A percentile compares a stretch with the other conserved stretches of the same genome.
These are phyloP conservation scores for Brachypteracias leptosomus DNA, from an alignment of 2,113 vertebrate species.

Conservation along the genomic window DNA sequence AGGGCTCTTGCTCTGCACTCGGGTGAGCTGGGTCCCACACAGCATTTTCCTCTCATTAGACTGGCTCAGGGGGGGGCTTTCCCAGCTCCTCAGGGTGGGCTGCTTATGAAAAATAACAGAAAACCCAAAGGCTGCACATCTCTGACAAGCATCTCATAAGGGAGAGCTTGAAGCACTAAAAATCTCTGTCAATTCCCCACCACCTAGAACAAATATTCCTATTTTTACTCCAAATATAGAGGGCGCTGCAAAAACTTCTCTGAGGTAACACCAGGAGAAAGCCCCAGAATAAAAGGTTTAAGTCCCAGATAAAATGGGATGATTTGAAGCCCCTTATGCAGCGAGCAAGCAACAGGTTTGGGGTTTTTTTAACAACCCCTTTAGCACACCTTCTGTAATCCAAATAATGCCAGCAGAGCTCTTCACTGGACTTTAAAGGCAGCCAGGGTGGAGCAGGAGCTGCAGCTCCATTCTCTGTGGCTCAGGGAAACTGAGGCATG, in stretches of 20 bases:
- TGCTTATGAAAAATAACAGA: background rate
- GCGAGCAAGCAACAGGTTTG: background rate
- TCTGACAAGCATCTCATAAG: background rate
- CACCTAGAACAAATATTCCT: background rate
- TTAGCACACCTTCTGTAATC: background rate
- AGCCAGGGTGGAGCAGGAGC: background rate
- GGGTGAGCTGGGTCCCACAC: fast-evolving
- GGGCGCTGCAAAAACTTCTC: background rate
- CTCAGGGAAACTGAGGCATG: background rate
- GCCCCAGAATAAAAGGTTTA: background rate
- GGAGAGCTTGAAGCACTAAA: background rate
- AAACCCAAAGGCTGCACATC: background rate
- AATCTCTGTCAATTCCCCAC: background rate
- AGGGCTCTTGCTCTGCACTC: background rate
- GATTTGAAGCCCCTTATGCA: background rate
- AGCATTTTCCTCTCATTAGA: background rate
- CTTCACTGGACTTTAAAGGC: background rate
- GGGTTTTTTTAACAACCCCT: background rate
- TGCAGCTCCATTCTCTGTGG: background rate
- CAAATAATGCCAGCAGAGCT: background rate
- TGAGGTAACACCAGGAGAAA: background rate
- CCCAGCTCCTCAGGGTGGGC: background rate
- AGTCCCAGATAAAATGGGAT: no score
- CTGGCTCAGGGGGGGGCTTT: background rate
- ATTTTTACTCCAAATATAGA: background rate